These are phyloP conservation scores for Probosciger aterrimus DNA, from an alignment of 2,113 vertebrate species.

Conservation along the genomic window DNA sequence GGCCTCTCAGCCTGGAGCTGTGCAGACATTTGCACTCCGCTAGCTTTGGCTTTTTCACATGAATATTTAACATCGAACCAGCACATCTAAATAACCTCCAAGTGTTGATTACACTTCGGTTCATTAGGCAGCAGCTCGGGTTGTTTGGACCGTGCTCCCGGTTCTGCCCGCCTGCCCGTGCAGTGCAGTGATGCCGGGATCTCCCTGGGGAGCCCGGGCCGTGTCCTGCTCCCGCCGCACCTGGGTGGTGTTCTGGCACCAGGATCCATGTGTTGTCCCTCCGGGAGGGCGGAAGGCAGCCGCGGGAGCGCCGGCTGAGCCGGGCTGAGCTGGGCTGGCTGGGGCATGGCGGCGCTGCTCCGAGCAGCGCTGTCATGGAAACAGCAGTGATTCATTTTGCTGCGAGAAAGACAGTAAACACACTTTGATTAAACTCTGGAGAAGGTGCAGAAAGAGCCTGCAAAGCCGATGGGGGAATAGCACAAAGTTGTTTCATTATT, in stretches of 20 bases:
- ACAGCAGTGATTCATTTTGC: slow-evolving; percentile 14
- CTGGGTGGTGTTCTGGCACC: fast-evolving
- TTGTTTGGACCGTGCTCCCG: not conserved
- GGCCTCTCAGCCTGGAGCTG: not conserved
- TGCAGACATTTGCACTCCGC: not conserved
- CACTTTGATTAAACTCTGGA: slow-evolving; percentile 41
- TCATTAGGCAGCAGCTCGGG: not conserved
- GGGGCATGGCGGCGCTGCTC: not conserved
- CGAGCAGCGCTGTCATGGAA: slow-evolving; percentile 44
- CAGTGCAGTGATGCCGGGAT: not conserved
- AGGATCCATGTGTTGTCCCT: fast-evolving
- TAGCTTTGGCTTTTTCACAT: slow-evolving; percentile 4
- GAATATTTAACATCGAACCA: slow-evolving; percentile 26
- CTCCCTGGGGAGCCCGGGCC: not conserved
- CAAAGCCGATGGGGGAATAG: not conserved
- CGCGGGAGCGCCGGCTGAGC: not conserved
- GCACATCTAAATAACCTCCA: not conserved
- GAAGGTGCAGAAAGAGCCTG: not conserved
- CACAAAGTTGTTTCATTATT: not conserved
- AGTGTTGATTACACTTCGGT: not conserved
- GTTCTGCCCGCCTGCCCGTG: not conserved
- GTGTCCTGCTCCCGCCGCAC: fast-evolving
- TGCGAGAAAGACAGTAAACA: not conserved
- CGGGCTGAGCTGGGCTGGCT: not conserved
- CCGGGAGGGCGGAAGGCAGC: not conserved